Conservation (phyloP, 2,888 invertebrate genomes). For the Ectemnius lituratus region DNA sequence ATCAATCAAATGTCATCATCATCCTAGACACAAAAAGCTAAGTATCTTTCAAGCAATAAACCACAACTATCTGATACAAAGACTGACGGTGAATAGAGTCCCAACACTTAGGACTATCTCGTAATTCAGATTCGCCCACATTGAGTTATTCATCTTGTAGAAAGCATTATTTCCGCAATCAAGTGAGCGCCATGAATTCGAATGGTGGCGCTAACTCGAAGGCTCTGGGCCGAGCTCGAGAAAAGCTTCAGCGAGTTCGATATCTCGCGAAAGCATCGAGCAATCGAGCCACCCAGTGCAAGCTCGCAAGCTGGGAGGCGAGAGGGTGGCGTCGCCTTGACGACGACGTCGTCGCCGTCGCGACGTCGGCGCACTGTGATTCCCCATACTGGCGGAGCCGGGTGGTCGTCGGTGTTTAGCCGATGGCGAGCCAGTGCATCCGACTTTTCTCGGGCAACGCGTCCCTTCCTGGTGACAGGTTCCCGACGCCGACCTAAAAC, state of each 20-base stretch:
- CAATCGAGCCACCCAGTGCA: slow-evolving; percentile 45
- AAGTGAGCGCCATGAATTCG: not conserved
- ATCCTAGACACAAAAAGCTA: too few species aligned
- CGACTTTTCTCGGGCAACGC: slow-evolving; percentile 66
- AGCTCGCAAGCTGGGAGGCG: slow-evolving; percentile 32
- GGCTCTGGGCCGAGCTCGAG: not conserved
- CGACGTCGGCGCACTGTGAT: slow-evolving; percentile 72
- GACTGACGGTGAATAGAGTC: too few species aligned
- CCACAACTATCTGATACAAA: too few species aligned
- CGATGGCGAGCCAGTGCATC: slow-evolving; percentile 57
- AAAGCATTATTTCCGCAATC: not conserved
- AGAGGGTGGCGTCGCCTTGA: slow-evolving; percentile 83
- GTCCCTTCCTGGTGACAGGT: slow-evolving; percentile 41
- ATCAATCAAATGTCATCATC: too few species aligned
- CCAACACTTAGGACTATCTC: not conserved
- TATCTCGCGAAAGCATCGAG: slow-evolving; percentile 44
- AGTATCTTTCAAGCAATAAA: too few species aligned
- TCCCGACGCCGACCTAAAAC: slow-evolving; percentile 40
- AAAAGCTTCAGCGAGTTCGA: slow-evolving; percentile 5
- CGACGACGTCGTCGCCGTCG: slow-evolving; percentile 80
- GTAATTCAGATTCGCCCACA: not conserved
- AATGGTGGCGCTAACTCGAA: not conserved
- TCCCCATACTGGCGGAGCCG: slow-evolving; percentile 57
- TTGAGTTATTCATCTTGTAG: not conserved
- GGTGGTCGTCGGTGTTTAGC: slow-evolving; percentile 58